Evolutionary conservation across 2,113 vertebrate species (phyloP).

Genomic region (Riparia riparia): DNA sequence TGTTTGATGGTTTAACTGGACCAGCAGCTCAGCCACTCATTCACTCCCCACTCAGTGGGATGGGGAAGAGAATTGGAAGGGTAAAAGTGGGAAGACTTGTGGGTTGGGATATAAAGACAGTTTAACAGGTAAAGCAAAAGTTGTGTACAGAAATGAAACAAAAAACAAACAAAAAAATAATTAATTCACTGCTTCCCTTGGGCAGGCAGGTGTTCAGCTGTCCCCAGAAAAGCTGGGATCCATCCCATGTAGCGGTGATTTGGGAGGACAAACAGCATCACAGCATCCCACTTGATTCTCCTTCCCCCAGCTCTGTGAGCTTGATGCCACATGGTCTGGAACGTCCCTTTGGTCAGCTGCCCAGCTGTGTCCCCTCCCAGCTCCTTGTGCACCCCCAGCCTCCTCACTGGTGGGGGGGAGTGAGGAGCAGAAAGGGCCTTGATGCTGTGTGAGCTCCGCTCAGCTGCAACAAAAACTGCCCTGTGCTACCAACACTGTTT

Average conservation of each 20-base stretch:
- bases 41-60: background rate
- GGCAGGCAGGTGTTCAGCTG: background rate
- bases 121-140: background rate
- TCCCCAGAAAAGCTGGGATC: background rate
- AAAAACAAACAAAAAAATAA: too few relatives aligned
- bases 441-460: background rate
- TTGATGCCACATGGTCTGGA: background rate
- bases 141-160: background rate
- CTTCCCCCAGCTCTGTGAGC: rapidly evolving
- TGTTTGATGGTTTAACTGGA: background rate
- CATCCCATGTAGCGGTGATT: background rate
- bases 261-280: background rate
- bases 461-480: background rate
- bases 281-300: background rate
- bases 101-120: background rate
- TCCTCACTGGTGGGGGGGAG: background rate
- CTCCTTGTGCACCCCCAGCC: background rate
- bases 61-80: background rate
- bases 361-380: background rate
- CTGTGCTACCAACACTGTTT: background rate
- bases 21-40: background rate
- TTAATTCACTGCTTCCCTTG: background rate
- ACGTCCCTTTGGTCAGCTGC: background rate
- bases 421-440: background rate
- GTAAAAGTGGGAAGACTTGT: background rate